Base-by-base conservation (phyloP, 2,888 invertebrate genomes). In the Sesia apiformis region DNA sequence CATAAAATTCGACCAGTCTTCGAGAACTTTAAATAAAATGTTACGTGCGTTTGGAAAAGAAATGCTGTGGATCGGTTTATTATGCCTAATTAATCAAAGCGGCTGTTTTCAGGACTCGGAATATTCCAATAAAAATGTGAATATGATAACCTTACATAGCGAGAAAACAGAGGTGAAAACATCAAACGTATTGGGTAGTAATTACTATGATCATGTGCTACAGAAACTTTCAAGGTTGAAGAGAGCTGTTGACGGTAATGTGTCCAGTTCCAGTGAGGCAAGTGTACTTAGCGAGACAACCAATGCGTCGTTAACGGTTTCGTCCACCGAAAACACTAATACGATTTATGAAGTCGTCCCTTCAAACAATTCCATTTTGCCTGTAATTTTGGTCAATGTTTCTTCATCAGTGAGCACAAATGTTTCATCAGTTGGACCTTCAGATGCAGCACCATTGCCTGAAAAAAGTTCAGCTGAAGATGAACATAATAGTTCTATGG, bases 401-500 rank as follows among this genome's bases (percentile, higher is more conserved):
- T 80, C 87, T 3, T 74, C 82, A 8, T 70, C 79, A 4, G 65
- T 69, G 3, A 59, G 72, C 38, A 72, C 79, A 1, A 88, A 88
- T 66, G 72, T 70, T 43, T 83, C 90, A 4, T 67, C 91, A 3
- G 86, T 92, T 3, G 90, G 91, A 43, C 93, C 93, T 0, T 93
- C 93, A 0, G 95, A 96, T 72, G 93, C 95, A 4, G 94, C 95
- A 4, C 89, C 95, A 3, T 80, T 98, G 49, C 98, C 98, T 0
- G 95, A 95, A 64, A 95, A 96, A 74, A 96, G 95, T 64, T 95
- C 97, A 3, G 97, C 97, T 3, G 97, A 98, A 85, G 96, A 97
- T 82, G 98, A 99, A 78, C 97, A 98, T 73, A 96, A 97, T 71
- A 97, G 97, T 72, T 98, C 98, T 1, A 94, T 98, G 92, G 97